Base-by-base conservation (phyloP, 2,113 vertebrate species). In the Trogon surrucura region DNA sequence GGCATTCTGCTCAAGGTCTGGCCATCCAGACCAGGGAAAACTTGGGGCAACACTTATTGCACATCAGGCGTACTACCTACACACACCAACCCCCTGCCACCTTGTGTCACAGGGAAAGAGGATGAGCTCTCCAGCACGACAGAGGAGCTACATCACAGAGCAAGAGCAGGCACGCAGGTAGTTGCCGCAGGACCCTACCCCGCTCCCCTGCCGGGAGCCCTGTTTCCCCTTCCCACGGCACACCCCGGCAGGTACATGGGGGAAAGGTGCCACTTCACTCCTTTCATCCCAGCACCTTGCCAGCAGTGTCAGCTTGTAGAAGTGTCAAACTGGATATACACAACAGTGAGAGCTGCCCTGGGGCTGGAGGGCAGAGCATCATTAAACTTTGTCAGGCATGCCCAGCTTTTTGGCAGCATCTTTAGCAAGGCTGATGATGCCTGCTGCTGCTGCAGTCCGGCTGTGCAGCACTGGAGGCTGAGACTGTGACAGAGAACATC, bases 101-200 rank as follows among this genome's bases (percentile, higher is more conserved):
- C 53, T 51, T 1, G 0, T 0, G 0, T n/a, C 34, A 54, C 4
- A 51, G 45, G 1, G 3, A n/a, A 67, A 16, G 21, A 84, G n/a
- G 70, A 81, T 15, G 25, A 82, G 44, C 45, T 80, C 70, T 61
- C 34, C 32, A 36, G 12, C 41, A 32, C 1, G 6, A 71, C 1
- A 18, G 48, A 19, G 1, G 6, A 82, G 36, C 30, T 50, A 15
- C 34, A n/a, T 27, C 2, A 0, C 61, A 72, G 44, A 62, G 30
- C 21, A 38, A 32, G 32, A 73, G 58, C 2, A 0, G 45, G n/a
- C 75, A 83, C 17, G 13, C 5, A 16, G 48, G 69, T 19, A 41
- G 48, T 9, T 53, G 26, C 26, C 19, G 27, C 4, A 2, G 21
- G 25, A 56, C 51, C 4, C 3, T n/a, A 6, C 25, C 9, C 1